Evolutionary conservation across 2,888 invertebrate genomes (phyloP).

Genomic region (Ecdyonurus torrentis): DNA sequence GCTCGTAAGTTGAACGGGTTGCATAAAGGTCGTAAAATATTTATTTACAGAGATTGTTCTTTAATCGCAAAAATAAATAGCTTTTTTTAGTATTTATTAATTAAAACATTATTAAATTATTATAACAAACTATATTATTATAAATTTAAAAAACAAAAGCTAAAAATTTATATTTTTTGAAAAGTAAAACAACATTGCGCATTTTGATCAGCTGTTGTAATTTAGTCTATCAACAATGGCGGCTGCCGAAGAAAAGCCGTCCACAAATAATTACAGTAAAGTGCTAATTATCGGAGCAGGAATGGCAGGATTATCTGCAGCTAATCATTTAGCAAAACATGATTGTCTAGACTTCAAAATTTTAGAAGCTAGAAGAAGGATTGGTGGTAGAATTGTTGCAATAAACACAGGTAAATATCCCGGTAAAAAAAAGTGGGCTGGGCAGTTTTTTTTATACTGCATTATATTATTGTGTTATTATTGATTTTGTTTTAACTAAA

Average conservation of each 20-base stretch:
- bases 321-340: slow-evolving; percentile 64
- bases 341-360: slow-evolving; percentile 62
- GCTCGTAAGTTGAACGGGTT: background rate
- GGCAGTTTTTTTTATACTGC: background rate
- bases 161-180: background rate
- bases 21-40: no score
- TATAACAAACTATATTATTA: no score
- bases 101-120: no score
- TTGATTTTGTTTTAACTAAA: background rate
- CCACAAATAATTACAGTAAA: slow-evolving; percentile 35
- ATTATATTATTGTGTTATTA: background rate
- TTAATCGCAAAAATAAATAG: no score
- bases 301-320: slow-evolving; percentile 71
- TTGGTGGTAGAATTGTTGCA: slow-evolving; percentile 69
- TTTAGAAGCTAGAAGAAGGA: slow-evolving; percentile 60
- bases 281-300: slow-evolving; percentile 72
- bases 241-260: slow-evolving; percentile 23
- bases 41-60: no score
- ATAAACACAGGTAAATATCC: slow-evolving; percentile 41
- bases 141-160: no score
- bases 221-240: slow-evolving; percentile 3
- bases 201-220: background rate
- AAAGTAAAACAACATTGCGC: background rate
- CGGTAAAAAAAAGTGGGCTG: background rate
- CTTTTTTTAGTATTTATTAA: no score